A percentile compares a stretch with the other conserved stretches of the same genome.
Evolutionary conservation across 2,113 vertebrate genomes (phyloP).

Genomic region (Nansenia antarctica): DNA sequence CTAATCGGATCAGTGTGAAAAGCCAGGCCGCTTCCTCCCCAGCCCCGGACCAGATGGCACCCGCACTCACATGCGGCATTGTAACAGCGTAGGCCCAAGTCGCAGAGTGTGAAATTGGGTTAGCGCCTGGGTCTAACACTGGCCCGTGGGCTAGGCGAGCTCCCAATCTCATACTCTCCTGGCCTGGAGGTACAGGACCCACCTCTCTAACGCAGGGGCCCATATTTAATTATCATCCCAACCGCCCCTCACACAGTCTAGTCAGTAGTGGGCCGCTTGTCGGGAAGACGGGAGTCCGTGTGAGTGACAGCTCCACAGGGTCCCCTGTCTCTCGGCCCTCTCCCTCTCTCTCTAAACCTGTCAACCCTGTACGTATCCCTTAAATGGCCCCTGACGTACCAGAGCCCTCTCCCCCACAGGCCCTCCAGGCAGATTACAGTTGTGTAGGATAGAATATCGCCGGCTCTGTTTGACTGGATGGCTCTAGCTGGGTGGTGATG

Average conservation of each 20-base stretch:
- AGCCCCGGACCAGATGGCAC: conserved; percentile 77
- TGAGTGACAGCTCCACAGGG: conserved; percentile 47
- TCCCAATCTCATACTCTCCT: conserved; percentile 57
- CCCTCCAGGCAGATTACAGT: conserved; percentile 25
- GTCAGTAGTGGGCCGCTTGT: conserved; percentile 29
- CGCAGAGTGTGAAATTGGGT: conserved; percentile 82
- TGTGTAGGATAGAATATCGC: conserved; percentile 51
- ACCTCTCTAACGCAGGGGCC: conserved; percentile 55
- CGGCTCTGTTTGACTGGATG: conserved; percentile 30
- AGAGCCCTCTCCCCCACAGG: conserved; percentile 31
- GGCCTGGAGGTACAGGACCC: conserved; percentile 68
- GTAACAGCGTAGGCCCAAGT: conserved; percentile 66
- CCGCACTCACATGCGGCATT: conserved; percentile 62
- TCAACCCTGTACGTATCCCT: conserved; percentile 35
- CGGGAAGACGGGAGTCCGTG: conserved; percentile 3
- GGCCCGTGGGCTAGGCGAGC: conserved; percentile 65
- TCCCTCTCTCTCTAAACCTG: conserved; percentile 24
- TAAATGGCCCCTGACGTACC: conserved; percentile 38
- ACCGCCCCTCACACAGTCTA: conserved; percentile 53
- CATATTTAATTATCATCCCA: conserved; percentile 71
- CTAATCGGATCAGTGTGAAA: conserved; percentile 82
- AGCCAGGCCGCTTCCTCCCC: conserved; percentile 76
- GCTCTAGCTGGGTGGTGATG: conserved; percentile 39
- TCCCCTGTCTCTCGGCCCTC: conserved; percentile 22
- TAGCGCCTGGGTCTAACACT: conserved; percentile 72